These are phyloP conservation scores for Blennius ocellaris DNA, from an alignment of 2,113 vertebrate species.

Conservation along the genomic window DNA sequence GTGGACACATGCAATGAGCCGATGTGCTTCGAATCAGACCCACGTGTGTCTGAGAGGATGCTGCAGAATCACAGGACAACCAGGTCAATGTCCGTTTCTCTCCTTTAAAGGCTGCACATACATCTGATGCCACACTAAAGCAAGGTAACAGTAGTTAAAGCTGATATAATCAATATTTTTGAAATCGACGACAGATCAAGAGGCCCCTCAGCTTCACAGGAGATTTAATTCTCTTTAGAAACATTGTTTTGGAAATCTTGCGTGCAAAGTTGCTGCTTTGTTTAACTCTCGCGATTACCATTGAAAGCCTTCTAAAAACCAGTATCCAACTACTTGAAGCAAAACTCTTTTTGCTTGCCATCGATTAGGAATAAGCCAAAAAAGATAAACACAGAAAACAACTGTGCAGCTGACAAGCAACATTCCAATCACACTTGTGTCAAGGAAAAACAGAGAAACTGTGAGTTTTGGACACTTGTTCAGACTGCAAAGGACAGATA, in stretches of 20 bases:
- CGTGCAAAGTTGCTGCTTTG: too few species aligned
- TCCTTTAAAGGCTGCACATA: constrained; percentile 28
- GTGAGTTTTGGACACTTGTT: too few species aligned
- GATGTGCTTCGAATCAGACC: constrained; percentile 58
- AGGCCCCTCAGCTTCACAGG: neutral
- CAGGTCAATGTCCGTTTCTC: constrained; percentile 48
- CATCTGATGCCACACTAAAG: neutral
- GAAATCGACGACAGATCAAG: neutral
- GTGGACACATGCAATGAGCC: constrained; percentile 52
- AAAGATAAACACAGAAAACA: too few species aligned
- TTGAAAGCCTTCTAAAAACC: neutral
- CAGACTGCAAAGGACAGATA: too few species aligned
- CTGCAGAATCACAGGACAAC: constrained; percentile 48
- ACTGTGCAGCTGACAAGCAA: too few species aligned
- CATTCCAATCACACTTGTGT: too few species aligned
- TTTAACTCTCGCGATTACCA: neutral
- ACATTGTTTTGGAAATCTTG: too few species aligned
- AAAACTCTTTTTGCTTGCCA: neutral
- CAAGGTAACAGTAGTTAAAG: neutral
- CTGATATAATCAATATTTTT: constrained; percentile 7
- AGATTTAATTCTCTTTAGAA: neutral
- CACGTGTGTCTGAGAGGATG: constrained; percentile 66
- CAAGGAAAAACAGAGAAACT: too few species aligned
- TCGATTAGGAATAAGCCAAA: too few species aligned
- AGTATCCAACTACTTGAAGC: neutral